Conservation (phyloP, 2,797 vertebrate species). For the Tragelaphus eurycerus region DNA sequence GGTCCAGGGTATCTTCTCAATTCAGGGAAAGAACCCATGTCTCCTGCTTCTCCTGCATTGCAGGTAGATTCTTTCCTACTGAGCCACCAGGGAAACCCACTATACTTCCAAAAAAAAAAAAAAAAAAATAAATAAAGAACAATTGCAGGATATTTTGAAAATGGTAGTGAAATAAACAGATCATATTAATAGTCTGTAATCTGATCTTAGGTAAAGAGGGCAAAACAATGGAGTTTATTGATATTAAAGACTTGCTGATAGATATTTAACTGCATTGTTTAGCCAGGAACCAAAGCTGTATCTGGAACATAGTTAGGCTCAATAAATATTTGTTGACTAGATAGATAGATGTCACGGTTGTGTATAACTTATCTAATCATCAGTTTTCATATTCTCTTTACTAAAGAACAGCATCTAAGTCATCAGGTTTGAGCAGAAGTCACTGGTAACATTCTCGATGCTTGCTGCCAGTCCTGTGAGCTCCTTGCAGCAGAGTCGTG, state of each 20-base stretch:
- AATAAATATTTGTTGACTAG: background rate
- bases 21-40: background rate
- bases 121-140: background rate
- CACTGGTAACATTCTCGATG: background rate
- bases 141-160: background rate
- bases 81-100: background rate
- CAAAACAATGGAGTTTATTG: background rate
- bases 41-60: background rate
- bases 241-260: background rate
- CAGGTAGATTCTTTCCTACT: background rate
- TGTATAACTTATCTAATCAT: background rate
- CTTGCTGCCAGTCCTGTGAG: background rate
- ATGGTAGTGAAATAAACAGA: background rate
- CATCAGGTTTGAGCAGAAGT: background rate
- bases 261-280: background rate
- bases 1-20: background rate
- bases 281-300: background rate
- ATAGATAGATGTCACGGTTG: background rate
- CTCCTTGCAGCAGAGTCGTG: background rate
- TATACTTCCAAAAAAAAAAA: background rate
- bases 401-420: background rate
- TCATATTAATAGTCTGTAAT: background rate
- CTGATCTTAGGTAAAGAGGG: constrained; percentile 41
- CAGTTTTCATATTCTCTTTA: background rate
- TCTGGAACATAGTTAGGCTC: background rate